Evolutionary conservation across 2,888 invertebrate species (phyloP).

Genomic region (Notodonta ziczac): DNA sequence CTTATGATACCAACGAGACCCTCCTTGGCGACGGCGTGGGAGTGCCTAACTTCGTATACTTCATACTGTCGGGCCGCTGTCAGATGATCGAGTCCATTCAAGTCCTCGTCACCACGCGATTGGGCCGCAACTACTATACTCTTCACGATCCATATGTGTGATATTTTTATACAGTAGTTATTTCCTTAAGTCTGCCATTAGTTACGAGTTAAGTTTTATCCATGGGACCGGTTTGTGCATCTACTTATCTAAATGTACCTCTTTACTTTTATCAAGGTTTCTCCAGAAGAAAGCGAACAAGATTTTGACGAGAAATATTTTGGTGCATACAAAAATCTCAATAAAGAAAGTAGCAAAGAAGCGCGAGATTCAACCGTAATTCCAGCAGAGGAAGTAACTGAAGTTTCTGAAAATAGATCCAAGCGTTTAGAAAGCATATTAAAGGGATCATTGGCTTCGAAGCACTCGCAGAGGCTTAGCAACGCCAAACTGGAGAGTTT

Average conservation of each 20-base stretch:
- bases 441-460: conserved; percentile 11
- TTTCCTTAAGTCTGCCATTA: too few species aligned
- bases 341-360: conserved; percentile 33
- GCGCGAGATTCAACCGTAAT: conserved; percentile 14
- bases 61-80: conserved; percentile 84
- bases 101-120: conserved; percentile 60
- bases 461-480: conserved; percentile 15
- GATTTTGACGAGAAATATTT: conserved; percentile 77
- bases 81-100: conserved; percentile 85
- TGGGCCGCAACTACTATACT: conserved; percentile 68
- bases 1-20: conserved; percentile 82
- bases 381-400: conserved; percentile 23
- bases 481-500: conserved; percentile 22
- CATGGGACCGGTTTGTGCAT: background rate
- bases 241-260: background rate
- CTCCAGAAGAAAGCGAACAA: conserved; percentile 69
- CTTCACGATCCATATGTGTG: conserved; percentile 77
- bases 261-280: conserved; percentile 45
- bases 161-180: background rate
- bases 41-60: conserved; percentile 79
- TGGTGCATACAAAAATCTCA: conserved; percentile 62
- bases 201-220: too few species aligned
- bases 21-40: conserved; percentile 81
- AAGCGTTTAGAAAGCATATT: conserved; percentile 21
- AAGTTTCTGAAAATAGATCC: conserved; percentile 15